phyloP scores from a whole-genome alignment of 2,888 invertebrate species.

The Hemaris fuciformis region DNA sequence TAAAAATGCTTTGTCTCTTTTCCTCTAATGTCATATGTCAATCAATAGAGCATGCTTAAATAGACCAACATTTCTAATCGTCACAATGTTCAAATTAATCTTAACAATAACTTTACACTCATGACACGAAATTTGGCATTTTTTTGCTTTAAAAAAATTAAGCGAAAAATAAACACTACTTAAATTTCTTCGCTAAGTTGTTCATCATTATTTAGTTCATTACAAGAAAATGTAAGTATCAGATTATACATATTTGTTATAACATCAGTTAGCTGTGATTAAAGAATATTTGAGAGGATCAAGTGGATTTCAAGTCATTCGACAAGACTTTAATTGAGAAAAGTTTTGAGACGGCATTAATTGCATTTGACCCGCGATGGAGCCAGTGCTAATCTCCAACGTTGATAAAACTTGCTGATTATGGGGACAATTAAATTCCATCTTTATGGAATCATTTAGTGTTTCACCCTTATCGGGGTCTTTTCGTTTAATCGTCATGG shows the following conservation, averaged over 20 bases:
- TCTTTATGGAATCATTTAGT: constrained; percentile 1
- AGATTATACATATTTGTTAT: neutral
- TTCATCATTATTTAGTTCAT: no score
- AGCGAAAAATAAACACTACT: no score
- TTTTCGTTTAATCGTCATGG: neutral
- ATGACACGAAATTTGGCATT: no score
- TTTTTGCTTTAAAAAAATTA: no score
- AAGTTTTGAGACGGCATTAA: constrained; percentile 57
- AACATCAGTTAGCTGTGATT: neutral
- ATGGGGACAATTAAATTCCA: neutral
- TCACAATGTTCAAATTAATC: no score
- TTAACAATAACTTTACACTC: no score
- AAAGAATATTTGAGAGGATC: neutral
- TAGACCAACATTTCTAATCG: no score
- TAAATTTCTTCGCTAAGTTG: no score
- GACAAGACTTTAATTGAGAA: constrained; percentile 20
- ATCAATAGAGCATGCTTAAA: no score
- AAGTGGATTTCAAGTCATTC: constrained; percentile 1
- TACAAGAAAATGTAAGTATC: no score
- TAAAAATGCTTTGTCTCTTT: no score
- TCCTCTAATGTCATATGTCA: no score
- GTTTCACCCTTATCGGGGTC: neutral
- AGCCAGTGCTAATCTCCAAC: constrained; percentile 12
- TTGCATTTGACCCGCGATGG: constrained; percentile 50
- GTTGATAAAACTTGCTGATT: neutral